phyloP scores from a whole-genome alignment of 2,888 invertebrate species.

The Carcina quercana region DNA sequence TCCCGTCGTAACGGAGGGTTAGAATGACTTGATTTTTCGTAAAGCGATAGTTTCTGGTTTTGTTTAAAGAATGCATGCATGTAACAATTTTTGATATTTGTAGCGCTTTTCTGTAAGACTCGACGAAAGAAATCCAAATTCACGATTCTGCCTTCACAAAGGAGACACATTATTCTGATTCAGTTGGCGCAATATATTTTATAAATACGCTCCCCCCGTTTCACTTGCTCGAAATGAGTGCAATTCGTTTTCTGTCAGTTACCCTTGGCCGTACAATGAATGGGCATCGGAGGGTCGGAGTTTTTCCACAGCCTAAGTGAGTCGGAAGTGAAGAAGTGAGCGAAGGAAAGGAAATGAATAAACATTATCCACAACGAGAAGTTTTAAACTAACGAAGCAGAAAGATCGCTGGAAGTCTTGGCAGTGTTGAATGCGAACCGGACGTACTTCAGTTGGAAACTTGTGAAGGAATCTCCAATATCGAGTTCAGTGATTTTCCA shows the following conservation, averaged over 20 bases:
- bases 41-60: too few species aligned
- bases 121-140: too few species aligned
- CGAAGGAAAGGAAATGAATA: constrained; percentile 23
- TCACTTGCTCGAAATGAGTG: constrained; percentile 19
- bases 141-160: too few species aligned
- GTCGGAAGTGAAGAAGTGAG: constrained; percentile 4
- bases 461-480: constrained; percentile 1
- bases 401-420: constrained; percentile 18
- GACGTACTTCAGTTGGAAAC: background rate
- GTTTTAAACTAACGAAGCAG: constrained; percentile 25
- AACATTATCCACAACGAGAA: constrained; percentile 26
- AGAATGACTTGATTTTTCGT: too few species aligned
- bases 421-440: too few species aligned
- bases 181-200: constrained; percentile 1
- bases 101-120: too few species aligned
- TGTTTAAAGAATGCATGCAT: too few species aligned
- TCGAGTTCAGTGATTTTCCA: background rate
- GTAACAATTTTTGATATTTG: too few species aligned
- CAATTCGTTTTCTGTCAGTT: constrained; percentile 25
- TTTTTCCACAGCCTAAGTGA: constrained; percentile 13
- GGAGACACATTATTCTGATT: background rate
- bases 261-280: constrained; percentile 21
- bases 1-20: too few species aligned
- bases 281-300: constrained; percentile 18
- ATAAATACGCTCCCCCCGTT: constrained; percentile 4